Percentiles rank a stretch among this genome's conserved stretches.
These are phyloP conservation scores for Orthonychiurus folsomi DNA, from an alignment of 2,888 invertebrate species.

Conservation along the genomic window DNA sequence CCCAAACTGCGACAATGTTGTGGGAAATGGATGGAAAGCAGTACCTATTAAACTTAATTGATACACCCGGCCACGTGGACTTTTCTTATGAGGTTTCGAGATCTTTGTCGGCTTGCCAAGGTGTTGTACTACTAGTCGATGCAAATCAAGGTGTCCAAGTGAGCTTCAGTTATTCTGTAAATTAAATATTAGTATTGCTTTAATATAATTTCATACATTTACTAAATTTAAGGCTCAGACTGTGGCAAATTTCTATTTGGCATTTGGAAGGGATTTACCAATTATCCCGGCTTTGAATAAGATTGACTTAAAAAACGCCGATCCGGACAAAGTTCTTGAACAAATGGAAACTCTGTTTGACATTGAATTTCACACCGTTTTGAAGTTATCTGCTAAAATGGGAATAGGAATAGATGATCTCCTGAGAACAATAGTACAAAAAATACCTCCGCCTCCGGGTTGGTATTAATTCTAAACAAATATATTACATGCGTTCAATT, in stretches of 20 bases:
- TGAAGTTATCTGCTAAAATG: slow-evolving; percentile 82
- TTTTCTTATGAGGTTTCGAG: slow-evolving; percentile 89
- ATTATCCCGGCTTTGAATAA: slow-evolving; percentile 94
- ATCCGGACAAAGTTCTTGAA: slow-evolving; percentile 68
- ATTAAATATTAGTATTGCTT: slow-evolving; percentile 2
- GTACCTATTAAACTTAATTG: slow-evolving; percentile 87
- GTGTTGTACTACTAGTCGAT: slow-evolving; percentile 87
- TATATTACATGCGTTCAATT: background rate
- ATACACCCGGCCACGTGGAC: slow-evolving; percentile 97
- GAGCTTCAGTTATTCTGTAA: background rate
- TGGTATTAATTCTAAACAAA: slow-evolving; percentile 6
- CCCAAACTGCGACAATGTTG: slow-evolving; percentile 83
- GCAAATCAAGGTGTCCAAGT: slow-evolving; percentile 65
- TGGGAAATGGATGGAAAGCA: slow-evolving; percentile 52
- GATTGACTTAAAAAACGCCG: slow-evolving; percentile 84
- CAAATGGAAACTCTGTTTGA: slow-evolving; percentile 76
- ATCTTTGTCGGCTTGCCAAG: slow-evolving; percentile 86
- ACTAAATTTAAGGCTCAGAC: slow-evolving; percentile 79
- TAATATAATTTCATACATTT: background rate
- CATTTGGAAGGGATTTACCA: slow-evolving; percentile 66
- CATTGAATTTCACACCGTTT: slow-evolving; percentile 60
- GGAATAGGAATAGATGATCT: slow-evolving; percentile 74
- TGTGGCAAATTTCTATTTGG: slow-evolving; percentile 89
- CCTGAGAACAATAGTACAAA: slow-evolving; percentile 65
- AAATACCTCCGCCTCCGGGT: slow-evolving; percentile 63